Conservation (phyloP, 2,797 vertebrate genomes). For the Cirrhinus molitorella region DNA sequence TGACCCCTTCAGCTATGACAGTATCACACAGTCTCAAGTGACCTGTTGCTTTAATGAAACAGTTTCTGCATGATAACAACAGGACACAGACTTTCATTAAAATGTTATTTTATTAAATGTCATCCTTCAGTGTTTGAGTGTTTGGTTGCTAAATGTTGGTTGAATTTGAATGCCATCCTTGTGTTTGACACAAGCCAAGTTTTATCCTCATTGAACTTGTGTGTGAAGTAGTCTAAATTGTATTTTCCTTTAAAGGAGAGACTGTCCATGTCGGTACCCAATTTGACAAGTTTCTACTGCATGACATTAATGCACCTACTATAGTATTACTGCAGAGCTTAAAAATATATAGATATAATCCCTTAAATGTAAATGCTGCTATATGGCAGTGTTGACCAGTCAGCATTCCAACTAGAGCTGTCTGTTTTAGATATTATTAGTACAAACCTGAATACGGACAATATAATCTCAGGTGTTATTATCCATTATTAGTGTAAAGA, state of each 20-base stretch:
- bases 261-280: not conserved
- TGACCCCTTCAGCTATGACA: not conserved
- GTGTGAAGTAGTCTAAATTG: not conserved
- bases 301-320: not conserved
- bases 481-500: not conserved
- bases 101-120: not conserved
- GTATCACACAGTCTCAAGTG: not conserved
- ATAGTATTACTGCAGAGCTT: not conserved
- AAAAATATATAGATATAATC: not conserved
- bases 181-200: not conserved
- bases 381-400: not conserved
- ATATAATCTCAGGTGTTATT: not conserved
- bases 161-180: not conserved
- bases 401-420: no score
- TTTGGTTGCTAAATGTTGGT: conserved; percentile 6
- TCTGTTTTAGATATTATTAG: no score
- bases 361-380: not conserved
- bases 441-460: no score
- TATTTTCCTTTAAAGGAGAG: not conserved
- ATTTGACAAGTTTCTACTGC: not conserved
- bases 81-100: not conserved
- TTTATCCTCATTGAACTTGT: not conserved
- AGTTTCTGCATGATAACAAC: not conserved
- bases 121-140: not conserved
- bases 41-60: not conserved